phyloP scores from a whole-genome alignment of 2,113 vertebrate species.

The Heteronetta atricapilla region DNA sequence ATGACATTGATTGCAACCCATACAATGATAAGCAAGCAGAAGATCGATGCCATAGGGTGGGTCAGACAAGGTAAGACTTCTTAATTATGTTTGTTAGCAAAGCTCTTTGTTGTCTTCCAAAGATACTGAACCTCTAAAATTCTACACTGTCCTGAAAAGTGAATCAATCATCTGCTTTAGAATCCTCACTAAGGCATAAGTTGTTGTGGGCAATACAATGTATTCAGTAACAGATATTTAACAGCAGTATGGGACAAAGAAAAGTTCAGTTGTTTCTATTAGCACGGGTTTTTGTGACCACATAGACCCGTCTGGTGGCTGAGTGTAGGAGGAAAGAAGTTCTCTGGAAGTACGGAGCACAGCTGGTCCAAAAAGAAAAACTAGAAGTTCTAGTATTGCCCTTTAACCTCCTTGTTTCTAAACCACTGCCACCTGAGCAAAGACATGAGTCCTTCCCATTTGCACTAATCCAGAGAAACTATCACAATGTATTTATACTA shows the following conservation, averaged over 20 bases:
- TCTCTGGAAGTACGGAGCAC: neutral
- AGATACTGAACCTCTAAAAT: neutral
- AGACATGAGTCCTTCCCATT: neutral
- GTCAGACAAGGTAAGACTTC: slow-evolving; percentile 86
- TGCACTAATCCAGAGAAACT: neutral
- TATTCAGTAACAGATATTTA: neutral
- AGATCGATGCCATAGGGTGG: slow-evolving; percentile 95
- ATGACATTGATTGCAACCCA: slow-evolving; percentile 97
- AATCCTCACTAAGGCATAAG: neutral
- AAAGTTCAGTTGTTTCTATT: neutral
- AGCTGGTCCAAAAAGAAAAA: neutral
- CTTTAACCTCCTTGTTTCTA: neutral
- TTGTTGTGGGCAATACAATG: neutral
- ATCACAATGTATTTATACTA: neutral
- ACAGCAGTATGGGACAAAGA: neutral
- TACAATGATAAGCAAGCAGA: slow-evolving; percentile 99
- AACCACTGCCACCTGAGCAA: neutral
- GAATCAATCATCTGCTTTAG: neutral
- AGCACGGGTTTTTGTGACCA: accelerated
- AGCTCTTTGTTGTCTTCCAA: neutral
- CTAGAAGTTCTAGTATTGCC: neutral
- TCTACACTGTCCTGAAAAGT: neutral
- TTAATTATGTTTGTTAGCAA: neutral
- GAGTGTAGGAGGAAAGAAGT: neutral
- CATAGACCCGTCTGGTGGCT: neutral